Conservation (phyloP, 2,888 invertebrate genomes). For the Thera britannica region DNA sequence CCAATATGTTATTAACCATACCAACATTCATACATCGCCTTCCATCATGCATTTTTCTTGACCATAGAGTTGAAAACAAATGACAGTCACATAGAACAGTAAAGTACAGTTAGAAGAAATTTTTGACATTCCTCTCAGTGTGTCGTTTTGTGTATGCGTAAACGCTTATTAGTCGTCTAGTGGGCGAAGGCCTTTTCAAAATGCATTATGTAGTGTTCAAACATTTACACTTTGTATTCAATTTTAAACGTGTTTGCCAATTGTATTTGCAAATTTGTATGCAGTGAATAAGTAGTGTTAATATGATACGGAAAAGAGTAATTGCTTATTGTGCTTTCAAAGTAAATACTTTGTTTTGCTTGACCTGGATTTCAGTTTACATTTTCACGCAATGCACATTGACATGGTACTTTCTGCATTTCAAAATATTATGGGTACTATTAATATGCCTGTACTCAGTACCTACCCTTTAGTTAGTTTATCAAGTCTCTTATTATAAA, state of each 20-base stretch:
- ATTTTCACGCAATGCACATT: slow-evolving; percentile 9
- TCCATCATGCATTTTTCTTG: slow-evolving; percentile 1
- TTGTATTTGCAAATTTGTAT: slow-evolving; percentile 32
- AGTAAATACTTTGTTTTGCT: slow-evolving; percentile 14
- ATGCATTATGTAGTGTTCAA: slow-evolving; percentile 30
- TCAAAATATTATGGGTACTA: too few species aligned
- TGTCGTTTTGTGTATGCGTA: slow-evolving; percentile 51
- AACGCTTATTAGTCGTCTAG: slow-evolving; percentile 50
- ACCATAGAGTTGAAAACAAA: slow-evolving; percentile 1
- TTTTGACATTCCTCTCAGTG: slow-evolving; percentile 64
- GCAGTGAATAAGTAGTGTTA: slow-evolving; percentile 25
- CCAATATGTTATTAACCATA: too few species aligned
- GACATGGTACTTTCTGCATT: not conserved
- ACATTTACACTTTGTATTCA: slow-evolving; percentile 31
- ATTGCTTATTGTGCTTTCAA: slow-evolving; percentile 15
- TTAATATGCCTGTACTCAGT: too few species aligned
- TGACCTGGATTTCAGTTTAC: slow-evolving; percentile 20
- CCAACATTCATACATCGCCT: too few species aligned
- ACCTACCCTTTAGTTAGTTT: too few species aligned
- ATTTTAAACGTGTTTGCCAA: slow-evolving; percentile 26
- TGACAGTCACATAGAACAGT: slow-evolving; percentile 11
- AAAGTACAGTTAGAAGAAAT: slow-evolving; percentile 71
- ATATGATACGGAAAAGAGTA: slow-evolving; percentile 11
- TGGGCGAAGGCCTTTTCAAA: slow-evolving; percentile 52
- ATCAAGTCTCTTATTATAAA: not conserved